Evolutionary conservation across 2,797 vertebrate species (phyloP).

Genomic region (Melanitta fusca): DNA sequence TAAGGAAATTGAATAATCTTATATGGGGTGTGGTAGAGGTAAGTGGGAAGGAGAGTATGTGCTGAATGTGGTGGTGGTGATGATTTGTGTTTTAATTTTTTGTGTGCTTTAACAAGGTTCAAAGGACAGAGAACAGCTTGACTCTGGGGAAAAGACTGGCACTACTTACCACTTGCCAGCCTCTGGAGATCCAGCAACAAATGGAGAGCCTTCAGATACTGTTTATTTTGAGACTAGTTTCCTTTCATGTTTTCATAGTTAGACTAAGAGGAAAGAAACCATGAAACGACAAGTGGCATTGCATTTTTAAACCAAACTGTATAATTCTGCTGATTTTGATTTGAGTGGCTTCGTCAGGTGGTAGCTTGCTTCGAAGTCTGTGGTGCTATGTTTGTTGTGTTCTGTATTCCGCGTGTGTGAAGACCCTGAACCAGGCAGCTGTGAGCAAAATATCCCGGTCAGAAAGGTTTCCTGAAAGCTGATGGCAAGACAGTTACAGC

Average conservation of each 20-base stretch:
- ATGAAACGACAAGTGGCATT: constrained; percentile 25
- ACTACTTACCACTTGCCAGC: neutral
- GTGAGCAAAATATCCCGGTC: neutral
- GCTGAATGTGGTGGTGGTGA: neutral
- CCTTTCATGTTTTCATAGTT: neutral
- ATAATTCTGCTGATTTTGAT: constrained; percentile 44
- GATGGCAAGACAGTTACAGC: neutral
- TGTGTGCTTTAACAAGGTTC: neutral
- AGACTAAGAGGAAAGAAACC: constrained; percentile 33
- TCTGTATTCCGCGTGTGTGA: neutral
- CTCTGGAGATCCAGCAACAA: neutral
- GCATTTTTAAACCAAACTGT: constrained; percentile 23
- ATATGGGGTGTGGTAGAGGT: neutral
- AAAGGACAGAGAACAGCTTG: neutral
- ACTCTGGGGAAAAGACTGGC: neutral
- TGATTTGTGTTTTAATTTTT: neutral
- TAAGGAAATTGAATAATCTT: constrained; percentile 29
- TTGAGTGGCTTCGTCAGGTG: neutral
- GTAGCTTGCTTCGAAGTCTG: constrained; percentile 1
- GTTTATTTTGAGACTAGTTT: constrained; percentile 63
- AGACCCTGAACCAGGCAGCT: neutral
- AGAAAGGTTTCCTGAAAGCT: neutral
- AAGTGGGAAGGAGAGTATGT: neutral
- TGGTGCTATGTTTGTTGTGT: neutral
- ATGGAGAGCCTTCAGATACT: neutral